Conservation (phyloP, 2,797 vertebrate genomes). For the Semaprochilodus insignis region DNA sequence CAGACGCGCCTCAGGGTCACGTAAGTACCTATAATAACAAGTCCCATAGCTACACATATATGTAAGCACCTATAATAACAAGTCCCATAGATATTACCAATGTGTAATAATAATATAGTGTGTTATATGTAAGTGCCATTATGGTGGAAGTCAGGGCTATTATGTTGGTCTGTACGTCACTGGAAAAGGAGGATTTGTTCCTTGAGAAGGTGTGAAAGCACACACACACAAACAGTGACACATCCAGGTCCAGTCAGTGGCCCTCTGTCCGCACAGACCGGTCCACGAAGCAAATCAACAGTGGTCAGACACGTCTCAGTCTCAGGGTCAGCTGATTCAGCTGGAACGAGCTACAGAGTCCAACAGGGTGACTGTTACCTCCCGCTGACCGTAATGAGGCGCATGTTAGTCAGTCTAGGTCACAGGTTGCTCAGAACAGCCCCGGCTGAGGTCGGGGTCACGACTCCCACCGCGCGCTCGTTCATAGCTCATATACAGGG, state of each 20-base stretch:
- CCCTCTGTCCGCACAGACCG: not conserved
- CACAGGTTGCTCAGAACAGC: not conserved
- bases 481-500: not conserved
- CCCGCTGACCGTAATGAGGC: not conserved
- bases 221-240: slow-evolving; percentile 15
- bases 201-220: not conserved
- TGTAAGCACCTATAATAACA: no score
- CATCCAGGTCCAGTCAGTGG: not conserved
- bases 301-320: not conserved
- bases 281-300: not conserved
- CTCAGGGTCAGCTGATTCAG: not conserved
- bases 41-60: no score
- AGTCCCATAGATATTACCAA: no score
- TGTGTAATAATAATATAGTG: no score
- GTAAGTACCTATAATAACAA: no score
- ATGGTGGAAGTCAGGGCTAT: no score
- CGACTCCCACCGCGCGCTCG: not conserved
- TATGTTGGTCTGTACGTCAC: no score
- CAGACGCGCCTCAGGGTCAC: not conserved
- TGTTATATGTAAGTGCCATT: no score
- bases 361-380: not conserved
- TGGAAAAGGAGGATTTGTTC: no score
- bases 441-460: not conserved
- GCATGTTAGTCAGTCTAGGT: not conserved
- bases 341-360: not conserved